Conservation (phyloP, 1,140 invertebrate genomes). For the Camponotus floridanus region DNA sequence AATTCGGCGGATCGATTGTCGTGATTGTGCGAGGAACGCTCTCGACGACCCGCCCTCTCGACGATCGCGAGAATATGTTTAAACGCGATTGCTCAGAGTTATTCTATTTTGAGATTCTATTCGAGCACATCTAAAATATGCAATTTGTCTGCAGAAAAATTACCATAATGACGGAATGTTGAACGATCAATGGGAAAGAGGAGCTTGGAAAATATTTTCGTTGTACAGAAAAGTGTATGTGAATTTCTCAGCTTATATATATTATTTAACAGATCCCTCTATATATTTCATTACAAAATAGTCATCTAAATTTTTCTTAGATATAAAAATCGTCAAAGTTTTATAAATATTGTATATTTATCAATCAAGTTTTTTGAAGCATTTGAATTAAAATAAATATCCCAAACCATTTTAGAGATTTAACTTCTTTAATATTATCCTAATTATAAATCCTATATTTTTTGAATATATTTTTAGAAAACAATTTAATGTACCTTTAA, state of each 20-base stretch:
- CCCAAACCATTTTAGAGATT: background rate
- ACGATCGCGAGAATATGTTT: background rate
- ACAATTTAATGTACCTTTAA: background rate
- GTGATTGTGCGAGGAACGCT: conserved; percentile 37
- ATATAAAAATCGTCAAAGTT: background rate
- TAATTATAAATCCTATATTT: background rate
- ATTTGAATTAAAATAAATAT: background rate
- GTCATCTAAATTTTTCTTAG: background rate
- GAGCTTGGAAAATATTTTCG: background rate
- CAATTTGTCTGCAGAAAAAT: background rate
- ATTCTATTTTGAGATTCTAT: conserved; percentile 13
- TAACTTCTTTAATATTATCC: background rate
- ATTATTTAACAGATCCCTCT: background rate
- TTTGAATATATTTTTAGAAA: background rate
- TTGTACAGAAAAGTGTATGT: background rate
- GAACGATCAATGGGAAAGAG: background rate
- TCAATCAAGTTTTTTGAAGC: background rate
- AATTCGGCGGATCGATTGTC: conserved; percentile 68
- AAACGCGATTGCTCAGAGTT: background rate
- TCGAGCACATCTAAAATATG: background rate
- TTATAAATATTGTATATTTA: background rate
- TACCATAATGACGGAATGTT: background rate
- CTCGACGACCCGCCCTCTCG: conserved; percentile 2
- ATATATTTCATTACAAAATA: background rate
- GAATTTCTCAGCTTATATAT: background rate